These are phyloP conservation scores for Lathronympha strigana DNA, from an alignment of 2,888 invertebrate genomes.

Conservation along the genomic window DNA sequence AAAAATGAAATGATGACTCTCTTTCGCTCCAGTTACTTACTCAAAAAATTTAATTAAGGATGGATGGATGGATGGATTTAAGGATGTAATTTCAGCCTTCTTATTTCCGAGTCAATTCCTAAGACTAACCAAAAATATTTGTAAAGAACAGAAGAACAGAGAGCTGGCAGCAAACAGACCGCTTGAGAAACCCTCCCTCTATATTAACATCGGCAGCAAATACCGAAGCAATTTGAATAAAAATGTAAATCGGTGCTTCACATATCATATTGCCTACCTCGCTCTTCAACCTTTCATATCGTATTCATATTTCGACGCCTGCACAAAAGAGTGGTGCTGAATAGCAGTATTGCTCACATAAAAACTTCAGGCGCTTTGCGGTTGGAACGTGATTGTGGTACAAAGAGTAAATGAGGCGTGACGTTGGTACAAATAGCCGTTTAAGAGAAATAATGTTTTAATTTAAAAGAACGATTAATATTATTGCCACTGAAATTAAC, in stretches of 20 bases:
- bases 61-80: too few relatives aligned
- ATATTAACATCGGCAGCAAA: slow-evolving; percentile 16
- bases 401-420: slow-evolving; percentile 9
- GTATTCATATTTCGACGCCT: slow-evolving; percentile 31
- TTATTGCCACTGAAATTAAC: too few relatives aligned
- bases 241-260: slow-evolving; percentile 21
- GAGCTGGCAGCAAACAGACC: background rate
- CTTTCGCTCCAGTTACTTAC: too few relatives aligned
- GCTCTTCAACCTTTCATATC: slow-evolving; percentile 17
- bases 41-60: too few relatives aligned
- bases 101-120: too few relatives aligned
- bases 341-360: slow-evolving; percentile 20
- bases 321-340: slow-evolving; percentile 27
- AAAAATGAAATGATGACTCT: too few relatives aligned
- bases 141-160: background rate
- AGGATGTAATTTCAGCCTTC: too few relatives aligned
- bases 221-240: slow-evolving; percentile 24
- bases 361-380: slow-evolving; percentile 23
- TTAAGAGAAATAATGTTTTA: background rate
- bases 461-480: background rate
- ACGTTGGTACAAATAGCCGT: background rate
- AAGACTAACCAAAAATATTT: too few relatives aligned
- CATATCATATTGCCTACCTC: slow-evolving; percentile 21
- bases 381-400: slow-evolving; percentile 19
- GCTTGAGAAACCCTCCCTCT: background rate